phyloP scores from a whole-genome alignment of 2,797 vertebrate genomes.

The Xyrichtys novacula region DNA sequence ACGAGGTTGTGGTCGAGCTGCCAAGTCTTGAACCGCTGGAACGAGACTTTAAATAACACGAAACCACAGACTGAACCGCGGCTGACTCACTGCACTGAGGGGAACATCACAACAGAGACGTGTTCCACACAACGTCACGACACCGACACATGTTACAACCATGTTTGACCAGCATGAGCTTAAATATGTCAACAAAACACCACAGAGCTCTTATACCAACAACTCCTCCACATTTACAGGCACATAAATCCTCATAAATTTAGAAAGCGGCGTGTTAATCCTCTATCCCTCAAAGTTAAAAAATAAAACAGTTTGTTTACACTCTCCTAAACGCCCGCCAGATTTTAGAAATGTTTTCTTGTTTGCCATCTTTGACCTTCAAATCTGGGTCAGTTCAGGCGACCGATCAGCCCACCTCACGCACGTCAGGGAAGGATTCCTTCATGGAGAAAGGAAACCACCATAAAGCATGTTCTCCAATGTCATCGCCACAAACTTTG shows the following conservation, averaged over 20 bases:
- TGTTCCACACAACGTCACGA: slow-evolving; percentile 23
- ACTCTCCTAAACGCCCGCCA: no score
- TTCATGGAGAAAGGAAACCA: background rate
- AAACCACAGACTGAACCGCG: slow-evolving; percentile 51
- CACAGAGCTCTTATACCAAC: background rate
- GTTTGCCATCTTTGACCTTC: background rate
- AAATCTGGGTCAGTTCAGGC: background rate
- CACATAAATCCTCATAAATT: background rate
- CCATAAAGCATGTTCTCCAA: background rate
- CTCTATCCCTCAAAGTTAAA: no score
- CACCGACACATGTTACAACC: background rate
- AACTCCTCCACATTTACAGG: background rate
- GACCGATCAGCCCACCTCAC: background rate
- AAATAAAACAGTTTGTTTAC: no score
- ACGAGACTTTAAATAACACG: slow-evolving; percentile 62
- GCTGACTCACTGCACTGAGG: slow-evolving; percentile 45
- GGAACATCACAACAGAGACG: slow-evolving; percentile 31
- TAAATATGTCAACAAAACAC: background rate
- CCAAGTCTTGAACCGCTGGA: slow-evolving; percentile 53
- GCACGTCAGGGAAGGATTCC: background rate
- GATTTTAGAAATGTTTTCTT: background rate
- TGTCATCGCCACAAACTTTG: background rate
- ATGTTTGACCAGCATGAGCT: background rate
- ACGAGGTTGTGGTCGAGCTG: slow-evolving; percentile 28
- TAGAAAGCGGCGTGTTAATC: background rate